Conservation (phyloP, 2,797 vertebrate genomes). For the Neosilurus hyrtlii region DNA sequence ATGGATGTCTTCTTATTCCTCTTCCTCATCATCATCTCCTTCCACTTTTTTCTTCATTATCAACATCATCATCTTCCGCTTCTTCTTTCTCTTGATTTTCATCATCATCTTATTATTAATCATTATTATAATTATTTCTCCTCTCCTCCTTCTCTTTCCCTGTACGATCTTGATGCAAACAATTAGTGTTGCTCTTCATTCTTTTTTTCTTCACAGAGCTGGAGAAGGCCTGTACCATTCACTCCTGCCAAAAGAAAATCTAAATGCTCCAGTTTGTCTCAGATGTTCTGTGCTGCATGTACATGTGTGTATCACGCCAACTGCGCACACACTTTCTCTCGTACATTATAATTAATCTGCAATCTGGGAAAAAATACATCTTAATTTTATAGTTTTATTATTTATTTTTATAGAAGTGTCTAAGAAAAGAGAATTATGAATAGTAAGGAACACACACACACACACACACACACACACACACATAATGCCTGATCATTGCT, state of each 20-base stretch:
- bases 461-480: background rate
- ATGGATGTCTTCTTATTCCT: background rate
- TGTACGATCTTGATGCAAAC: background rate
- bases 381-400: background rate
- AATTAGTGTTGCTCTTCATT: background rate
- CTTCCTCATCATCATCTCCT: no score
- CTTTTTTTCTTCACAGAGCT: slow-evolving; percentile 69
- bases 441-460: no score
- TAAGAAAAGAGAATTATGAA: background rate
- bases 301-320: background rate
- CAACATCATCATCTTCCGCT: no score
- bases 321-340: background rate
- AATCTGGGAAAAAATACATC: background rate
- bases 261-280: background rate
- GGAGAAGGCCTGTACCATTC: slow-evolving; percentile 78
- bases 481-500: background rate
- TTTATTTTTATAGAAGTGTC: background rate
- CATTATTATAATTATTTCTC: no score
- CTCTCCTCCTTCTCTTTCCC: no score
- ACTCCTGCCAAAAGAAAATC: slow-evolving; percentile 61
- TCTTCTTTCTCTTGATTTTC: no score
- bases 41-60: no score
- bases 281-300: background rate
- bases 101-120: no score
- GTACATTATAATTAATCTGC: background rate